Base-by-base conservation (phyloP, 1,140 invertebrate genomes). In the Lysiphlebus fabarum region DNA sequence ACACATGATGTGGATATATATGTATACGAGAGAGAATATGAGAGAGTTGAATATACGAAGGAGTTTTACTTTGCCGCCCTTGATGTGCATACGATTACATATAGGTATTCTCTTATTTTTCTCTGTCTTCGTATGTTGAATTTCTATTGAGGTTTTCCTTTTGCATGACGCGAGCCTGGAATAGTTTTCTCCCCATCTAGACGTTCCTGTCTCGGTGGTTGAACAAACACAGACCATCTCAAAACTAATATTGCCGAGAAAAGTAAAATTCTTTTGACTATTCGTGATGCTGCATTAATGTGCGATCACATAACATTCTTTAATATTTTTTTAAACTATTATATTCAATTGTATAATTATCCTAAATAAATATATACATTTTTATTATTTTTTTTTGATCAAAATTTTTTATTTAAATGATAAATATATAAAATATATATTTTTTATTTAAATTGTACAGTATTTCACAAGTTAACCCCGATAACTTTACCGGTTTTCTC, bases 41-140 rank as follows among this genome's bases (percentile, higher is more conserved):
- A 67, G 61, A 62, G 56, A 51, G 62, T 59, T 61, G 62, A 59
- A 63, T 65, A 60, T 58, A 55, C 53, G 67, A 64, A 61, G 63
- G 64, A 67, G 17, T 26, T 69, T 61, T 36, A 26, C 14, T 26
- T 26, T 36, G 6, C 48, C n/a, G 33, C 48, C 48, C 48, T 47
- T 47, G 44, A 47, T 47, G 44, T 47, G 14, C n/a, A 47, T 47
- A 47, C 44, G 44, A 47, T 12, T 26, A 14, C n/a, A 26, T 26
- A 26, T 26, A 26, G 17, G 17, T 26, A 26, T 26, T 26, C 17
- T 4, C 17, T 26, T 26, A 1, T 26, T 26, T 4, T 26, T 26
- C 17, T 47, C 14, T 5, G 12, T 47, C 12, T 47, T 12, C 26
- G 44, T 11, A 54, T 43, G 38, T 10, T 17, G 12, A 7, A 54